Evolutionary conservation across 1,140 invertebrate species (phyloP).

Genomic region (Sinella curviseta): DNA sequence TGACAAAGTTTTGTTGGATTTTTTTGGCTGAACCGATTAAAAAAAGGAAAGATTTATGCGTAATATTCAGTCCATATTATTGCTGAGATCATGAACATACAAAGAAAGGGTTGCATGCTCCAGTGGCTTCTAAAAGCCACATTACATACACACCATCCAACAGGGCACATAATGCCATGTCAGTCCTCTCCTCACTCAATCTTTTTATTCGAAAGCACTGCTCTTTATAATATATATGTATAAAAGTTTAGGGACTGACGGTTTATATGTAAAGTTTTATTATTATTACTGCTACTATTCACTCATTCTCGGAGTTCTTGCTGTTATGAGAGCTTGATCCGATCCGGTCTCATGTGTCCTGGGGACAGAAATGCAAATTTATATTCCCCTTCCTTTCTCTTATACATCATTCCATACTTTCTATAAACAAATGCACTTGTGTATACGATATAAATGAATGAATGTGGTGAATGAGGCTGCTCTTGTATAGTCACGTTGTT

Average conservation of each 20-base stretch:
- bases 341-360: slow-evolving; percentile 11
- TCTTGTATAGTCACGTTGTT: neutral
- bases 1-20: slow-evolving; percentile 17
- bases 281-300: slow-evolving; percentile 7
- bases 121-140: slow-evolving; percentile 40
- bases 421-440: neutral
- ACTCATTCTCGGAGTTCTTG: neutral
- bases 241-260: neutral
- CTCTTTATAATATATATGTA: neutral
- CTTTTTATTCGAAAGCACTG: neutral
- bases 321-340: slow-evolving; percentile 15
- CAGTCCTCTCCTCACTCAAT: neutral
- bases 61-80: slow-evolving; percentile 12
- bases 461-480: neutral
- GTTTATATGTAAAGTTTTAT: neutral
- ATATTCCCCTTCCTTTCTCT: neutral
- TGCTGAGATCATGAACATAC: slow-evolving; percentile 26
- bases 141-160: slow-evolving; percentile 37
- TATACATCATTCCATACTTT: neutral
- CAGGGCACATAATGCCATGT: slow-evolving; percentile 5
- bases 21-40: slow-evolving; percentile 18
- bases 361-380: slow-evolving; percentile 23
- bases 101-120: slow-evolving; percentile 46
- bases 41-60: slow-evolving; percentile 17
- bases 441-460: neutral